phyloP scores from a whole-genome alignment of 2,113 vertebrate genomes.

The Mesembrinibis cayennensis region DNA sequence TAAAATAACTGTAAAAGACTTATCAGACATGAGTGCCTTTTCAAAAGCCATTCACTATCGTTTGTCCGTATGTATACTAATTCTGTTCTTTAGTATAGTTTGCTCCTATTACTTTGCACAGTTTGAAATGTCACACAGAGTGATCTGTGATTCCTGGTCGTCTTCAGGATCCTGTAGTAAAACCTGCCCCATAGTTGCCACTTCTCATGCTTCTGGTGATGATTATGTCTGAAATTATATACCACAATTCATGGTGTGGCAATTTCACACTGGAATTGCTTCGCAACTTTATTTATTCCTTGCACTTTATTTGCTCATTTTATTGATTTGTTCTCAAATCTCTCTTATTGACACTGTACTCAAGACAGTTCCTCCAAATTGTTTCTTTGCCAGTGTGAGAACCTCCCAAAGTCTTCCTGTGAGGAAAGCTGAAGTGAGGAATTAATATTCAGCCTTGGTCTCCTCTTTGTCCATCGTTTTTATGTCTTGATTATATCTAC shows the following conservation, averaged over 20 bases:
- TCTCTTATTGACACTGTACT: background rate
- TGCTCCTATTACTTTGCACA: background rate
- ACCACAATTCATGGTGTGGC: background rate
- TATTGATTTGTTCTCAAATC: background rate
- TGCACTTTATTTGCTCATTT: background rate
- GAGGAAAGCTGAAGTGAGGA: background rate
- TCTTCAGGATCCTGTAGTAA: background rate
- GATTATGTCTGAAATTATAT: background rate
- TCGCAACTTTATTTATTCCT: background rate
- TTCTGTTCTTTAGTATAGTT: background rate
- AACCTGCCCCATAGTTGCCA: background rate
- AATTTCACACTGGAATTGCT: background rate
- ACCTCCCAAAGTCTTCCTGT: background rate
- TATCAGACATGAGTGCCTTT: background rate
- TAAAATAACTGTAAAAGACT: background rate
- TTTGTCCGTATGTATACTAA: background rate
- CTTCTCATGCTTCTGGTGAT: background rate
- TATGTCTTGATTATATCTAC: background rate
- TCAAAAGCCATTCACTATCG: background rate
- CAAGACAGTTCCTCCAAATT: background rate
- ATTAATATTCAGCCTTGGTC: background rate
- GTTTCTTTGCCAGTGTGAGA: background rate
- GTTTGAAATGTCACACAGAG: background rate
- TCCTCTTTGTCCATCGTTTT: background rate
- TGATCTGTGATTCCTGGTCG: background rate